Conservation (phyloP, 1,140 invertebrate genomes). For the Drosophila sulfurigaster region DNA sequence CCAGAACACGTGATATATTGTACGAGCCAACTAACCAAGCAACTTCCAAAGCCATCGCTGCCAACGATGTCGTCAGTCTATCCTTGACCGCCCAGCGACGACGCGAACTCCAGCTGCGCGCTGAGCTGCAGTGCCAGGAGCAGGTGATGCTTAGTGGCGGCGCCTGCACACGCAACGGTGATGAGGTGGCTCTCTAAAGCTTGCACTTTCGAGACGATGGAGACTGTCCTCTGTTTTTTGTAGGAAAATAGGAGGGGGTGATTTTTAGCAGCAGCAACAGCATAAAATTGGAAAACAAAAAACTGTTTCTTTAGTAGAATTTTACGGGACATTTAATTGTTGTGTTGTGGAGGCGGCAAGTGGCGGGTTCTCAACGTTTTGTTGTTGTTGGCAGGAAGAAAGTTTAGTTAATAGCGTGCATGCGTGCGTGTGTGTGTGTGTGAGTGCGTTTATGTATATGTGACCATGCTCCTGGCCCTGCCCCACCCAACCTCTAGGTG, state of each 20-base stretch:
- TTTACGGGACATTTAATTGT: conserved; percentile 34
- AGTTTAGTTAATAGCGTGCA: conserved; percentile 15
- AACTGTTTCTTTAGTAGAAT: conserved; percentile 59
- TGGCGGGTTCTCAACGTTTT: conserved; percentile 21
- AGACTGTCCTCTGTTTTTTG: conserved; percentile 57
- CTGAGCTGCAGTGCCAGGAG: conserved; percentile 69
- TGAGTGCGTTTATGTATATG: conserved; percentile 4
- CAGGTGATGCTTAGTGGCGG: conserved; percentile 60
- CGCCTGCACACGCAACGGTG: conserved; percentile 67
- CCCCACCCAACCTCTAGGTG: conserved; percentile 10
- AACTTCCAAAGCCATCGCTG: conserved; percentile 56
- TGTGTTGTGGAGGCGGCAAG: neutral
- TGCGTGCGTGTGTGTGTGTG: conserved; percentile 3
- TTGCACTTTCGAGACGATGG: conserved; percentile 32
- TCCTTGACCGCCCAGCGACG: conserved; percentile 75
- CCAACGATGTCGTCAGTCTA: conserved; percentile 51
- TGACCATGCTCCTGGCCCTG: neutral
- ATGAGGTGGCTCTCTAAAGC: conserved; percentile 76
- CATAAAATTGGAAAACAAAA: neutral
- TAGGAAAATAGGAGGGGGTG: conserved; percentile 1
- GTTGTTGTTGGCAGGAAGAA: conserved; percentile 11
- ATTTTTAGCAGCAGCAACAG: neutral
- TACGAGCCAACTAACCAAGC: conserved; percentile 64
- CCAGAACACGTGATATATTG: conserved; percentile 72
- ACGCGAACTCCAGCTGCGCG: conserved; percentile 69